Evolutionary conservation across 2,113 vertebrate species (phyloP).

Genomic region (Onychostoma macrolepis): DNA sequence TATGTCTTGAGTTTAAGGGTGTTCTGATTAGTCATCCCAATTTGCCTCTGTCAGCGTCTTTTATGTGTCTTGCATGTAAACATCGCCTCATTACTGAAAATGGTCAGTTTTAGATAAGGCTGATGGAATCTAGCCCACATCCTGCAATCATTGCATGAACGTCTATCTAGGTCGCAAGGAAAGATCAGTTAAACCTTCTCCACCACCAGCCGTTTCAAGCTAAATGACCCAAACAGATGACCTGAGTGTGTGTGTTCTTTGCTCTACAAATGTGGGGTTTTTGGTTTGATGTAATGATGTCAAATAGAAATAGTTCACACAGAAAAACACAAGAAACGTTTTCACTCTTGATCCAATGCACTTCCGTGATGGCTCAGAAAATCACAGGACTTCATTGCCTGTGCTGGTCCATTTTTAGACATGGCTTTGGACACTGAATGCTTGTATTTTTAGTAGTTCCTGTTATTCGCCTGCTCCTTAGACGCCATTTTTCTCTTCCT

Average conservation of each 20-base stretch:
- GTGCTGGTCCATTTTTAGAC: slow-evolving; percentile 21
- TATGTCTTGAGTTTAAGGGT: background rate
- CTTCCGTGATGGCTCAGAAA: slow-evolving; percentile 59
- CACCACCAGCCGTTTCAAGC: background rate
- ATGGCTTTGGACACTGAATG: slow-evolving; percentile 16
- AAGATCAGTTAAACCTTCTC: background rate
- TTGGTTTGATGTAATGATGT: background rate
- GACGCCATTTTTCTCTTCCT: slow-evolving; percentile 32
- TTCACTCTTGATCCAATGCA: background rate
- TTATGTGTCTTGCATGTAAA: background rate
- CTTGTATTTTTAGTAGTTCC: slow-evolving; percentile 44
- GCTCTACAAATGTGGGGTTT: background rate
- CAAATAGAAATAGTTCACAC: background rate
- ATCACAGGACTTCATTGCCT: slow-evolving; percentile 42
- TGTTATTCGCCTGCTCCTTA: slow-evolving; percentile 21
- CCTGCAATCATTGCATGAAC: slow-evolving; percentile 15
- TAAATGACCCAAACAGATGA: background rate
- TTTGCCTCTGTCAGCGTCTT: background rate
- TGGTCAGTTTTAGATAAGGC: slow-evolving; percentile 23
- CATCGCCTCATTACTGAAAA: slow-evolving; percentile 1
- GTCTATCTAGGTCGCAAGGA: background rate
- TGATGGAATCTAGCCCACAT: slow-evolving; percentile 3
- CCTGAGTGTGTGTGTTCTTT: background rate
- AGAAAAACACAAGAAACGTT: background rate
- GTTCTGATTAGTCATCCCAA: background rate